Evolutionary conservation across 2,888 invertebrate species (phyloP).

Genomic region (Aleiodes testaceus): DNA sequence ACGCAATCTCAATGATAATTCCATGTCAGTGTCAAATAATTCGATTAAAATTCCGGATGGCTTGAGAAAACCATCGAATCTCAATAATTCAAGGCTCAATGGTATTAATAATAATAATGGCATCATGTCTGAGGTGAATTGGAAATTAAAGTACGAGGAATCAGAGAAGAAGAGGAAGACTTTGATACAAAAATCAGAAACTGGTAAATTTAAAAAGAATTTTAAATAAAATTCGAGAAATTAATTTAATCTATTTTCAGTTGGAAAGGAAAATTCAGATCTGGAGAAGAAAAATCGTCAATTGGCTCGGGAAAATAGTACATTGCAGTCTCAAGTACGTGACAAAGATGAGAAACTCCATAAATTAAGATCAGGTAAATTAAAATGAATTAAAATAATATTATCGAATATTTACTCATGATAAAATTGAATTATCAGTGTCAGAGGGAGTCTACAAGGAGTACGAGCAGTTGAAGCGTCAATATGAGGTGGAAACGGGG

Average conservation of each 20-base stretch:
- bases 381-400: constrained; percentile 8
- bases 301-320: constrained; percentile 77
- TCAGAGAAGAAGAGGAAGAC: constrained; percentile 81
- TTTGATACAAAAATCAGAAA: constrained; percentile 80
- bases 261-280: constrained; percentile 77
- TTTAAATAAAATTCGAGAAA: no score
- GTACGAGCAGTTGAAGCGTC: constrained; percentile 83
- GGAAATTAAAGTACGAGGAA: constrained; percentile 83
- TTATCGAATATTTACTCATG: background rate
- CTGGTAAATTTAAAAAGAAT: constrained; percentile 74
- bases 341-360: constrained; percentile 79
- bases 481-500: constrained; percentile 83
- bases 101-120: constrained; percentile 59
- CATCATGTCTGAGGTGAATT: constrained; percentile 67
- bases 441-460: constrained; percentile 83
- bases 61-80: constrained; percentile 30
- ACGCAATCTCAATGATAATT: constrained; percentile 39
- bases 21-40: constrained; percentile 30
- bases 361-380: constrained; percentile 73
- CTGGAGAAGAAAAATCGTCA: constrained; percentile 78
- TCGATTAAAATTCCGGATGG: constrained; percentile 25
- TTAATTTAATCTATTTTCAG: constrained; percentile 50
- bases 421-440: constrained; percentile 70
- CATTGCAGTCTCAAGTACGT: constrained; percentile 77
- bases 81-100: constrained; percentile 54